A percentile compares a stretch with the other conserved stretches of the same genome.
Conservation (phyloP, 2,113 vertebrate species). For the Addax nasomaculatus region DNA sequence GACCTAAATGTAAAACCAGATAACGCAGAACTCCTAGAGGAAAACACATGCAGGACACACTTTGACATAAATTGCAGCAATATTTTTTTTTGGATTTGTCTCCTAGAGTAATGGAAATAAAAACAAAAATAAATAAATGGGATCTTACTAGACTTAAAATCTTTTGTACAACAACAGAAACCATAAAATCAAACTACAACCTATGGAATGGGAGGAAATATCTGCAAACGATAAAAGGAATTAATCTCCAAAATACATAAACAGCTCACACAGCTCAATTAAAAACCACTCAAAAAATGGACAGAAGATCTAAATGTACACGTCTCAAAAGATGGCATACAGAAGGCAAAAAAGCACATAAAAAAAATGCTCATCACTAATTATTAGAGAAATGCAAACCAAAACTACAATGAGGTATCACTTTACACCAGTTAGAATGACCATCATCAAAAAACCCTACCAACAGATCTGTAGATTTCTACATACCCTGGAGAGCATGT, state of each 20-base stretch:
- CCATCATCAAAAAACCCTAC: neutral
- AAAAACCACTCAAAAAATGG: neutral
- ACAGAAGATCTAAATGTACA: neutral
- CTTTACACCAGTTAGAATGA: neutral
- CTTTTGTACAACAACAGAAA: neutral
- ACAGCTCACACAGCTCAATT: neutral
- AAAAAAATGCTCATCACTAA: neutral
- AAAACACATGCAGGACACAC: neutral
- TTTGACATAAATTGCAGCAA: neutral
- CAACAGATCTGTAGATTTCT: neutral
- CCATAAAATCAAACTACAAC: neutral
- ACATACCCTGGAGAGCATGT: neutral
- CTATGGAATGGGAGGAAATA: neutral
- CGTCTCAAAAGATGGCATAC: neutral
- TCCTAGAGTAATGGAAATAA: neutral
- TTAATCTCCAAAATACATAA: neutral
- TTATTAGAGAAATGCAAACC: neutral
- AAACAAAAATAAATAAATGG: neutral
- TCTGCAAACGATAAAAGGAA: neutral
- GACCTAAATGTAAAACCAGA: neutral
- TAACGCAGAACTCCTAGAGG: neutral
- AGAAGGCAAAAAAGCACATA: neutral
- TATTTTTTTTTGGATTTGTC: neutral
- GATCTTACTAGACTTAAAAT: neutral
- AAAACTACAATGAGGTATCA: neutral